phyloP scores from a whole-genome alignment of 2,888 invertebrate genomes.

The Xylota sylvarum region DNA sequence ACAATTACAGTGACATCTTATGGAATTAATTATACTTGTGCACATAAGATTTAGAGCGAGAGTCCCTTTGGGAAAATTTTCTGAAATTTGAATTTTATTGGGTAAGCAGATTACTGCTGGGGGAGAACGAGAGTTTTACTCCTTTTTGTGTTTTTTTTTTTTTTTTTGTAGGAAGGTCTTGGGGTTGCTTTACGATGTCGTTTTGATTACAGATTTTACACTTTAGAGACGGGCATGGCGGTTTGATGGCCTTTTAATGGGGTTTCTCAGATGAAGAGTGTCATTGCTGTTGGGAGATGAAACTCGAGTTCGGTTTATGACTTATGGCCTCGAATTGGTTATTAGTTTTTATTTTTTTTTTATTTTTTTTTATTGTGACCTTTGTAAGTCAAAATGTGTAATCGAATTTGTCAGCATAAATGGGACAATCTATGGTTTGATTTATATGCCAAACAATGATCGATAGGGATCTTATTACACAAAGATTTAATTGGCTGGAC shows the following conservation, averaged over 20 bases:
- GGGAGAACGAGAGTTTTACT: background rate
- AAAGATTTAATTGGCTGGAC: too few relatives aligned
- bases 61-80: constrained; percentile 16
- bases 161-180: background rate
- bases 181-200: constrained; percentile 56
- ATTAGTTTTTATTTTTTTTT: background rate
- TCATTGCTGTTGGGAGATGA: constrained; percentile 18
- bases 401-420: constrained; percentile 34
- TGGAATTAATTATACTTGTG: constrained; percentile 47
- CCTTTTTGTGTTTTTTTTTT: background rate
- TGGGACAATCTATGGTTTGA: background rate
- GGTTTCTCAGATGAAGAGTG: constrained; percentile 19
- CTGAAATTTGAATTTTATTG: constrained; percentile 57
- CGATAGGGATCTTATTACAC: background rate
- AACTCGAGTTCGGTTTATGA: constrained; percentile 49
- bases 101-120: constrained; percentile 6
- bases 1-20: constrained; percentile 1
- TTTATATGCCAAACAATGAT: constrained; percentile 4
- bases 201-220: constrained; percentile 57
- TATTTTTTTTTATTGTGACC: background rate
- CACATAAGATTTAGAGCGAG: constrained; percentile 1
- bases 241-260: constrained; percentile 66
- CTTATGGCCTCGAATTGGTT: constrained; percentile 47
- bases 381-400: constrained; percentile 13
- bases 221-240: constrained; percentile 29